Evolutionary conservation across 30 jellyfish, hydroid and myxozoan species (phyloP), one percentile per base, ranked within the genome.

Genomic region (Turritopsis dohrnii): DNA sequence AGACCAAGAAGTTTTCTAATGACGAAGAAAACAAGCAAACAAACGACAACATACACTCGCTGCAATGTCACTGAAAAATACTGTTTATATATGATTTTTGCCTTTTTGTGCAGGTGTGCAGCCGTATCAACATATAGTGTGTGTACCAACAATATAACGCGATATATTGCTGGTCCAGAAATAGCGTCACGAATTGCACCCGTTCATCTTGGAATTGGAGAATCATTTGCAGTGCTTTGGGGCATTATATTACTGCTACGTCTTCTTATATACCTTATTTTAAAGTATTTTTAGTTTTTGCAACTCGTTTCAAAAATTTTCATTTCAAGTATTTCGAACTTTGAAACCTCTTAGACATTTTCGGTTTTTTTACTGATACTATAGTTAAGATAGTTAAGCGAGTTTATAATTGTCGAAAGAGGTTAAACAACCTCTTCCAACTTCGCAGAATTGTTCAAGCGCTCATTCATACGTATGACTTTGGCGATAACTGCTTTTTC

Each of bases 111-210:
- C 54, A 80, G 87, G 65, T 80, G 87, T 80, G 22, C 92, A 0
- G 79, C 86, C 1, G 83, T 16, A 29, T 87, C 86, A 30, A 54
- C 77, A 0, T 81, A 53, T 20, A 54, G 66, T 30, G 20, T n/a
- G 1, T 74, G 91, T 66, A 71, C 24, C 30, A 74, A 71, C 52
- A 66, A 75, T 31, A 79, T 41, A 0, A 81, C 81, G 20, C 60
- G 60, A 41, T 29, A 54, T 66, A 80, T 87, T 52, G 30, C 90
- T n/a, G 95, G 95, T 21, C n/a, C 29, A 22, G 95, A 87, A 22
- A 71, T 87, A 18, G 20, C 82, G 18, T 18, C 19, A 18, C 24
- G 74, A 5, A 26, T 80, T 24, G 26, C 80, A 28, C n/a, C 83
- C 24, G 18, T 66, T 13, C 81, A 74, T 29, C 52, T 87, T 16